A percentile compares a stretch with the other conserved stretches of the same genome.
phyloP scores from a whole-genome alignment of 2,797 vertebrate species.

The Scolopax bukidnonensis region DNA sequence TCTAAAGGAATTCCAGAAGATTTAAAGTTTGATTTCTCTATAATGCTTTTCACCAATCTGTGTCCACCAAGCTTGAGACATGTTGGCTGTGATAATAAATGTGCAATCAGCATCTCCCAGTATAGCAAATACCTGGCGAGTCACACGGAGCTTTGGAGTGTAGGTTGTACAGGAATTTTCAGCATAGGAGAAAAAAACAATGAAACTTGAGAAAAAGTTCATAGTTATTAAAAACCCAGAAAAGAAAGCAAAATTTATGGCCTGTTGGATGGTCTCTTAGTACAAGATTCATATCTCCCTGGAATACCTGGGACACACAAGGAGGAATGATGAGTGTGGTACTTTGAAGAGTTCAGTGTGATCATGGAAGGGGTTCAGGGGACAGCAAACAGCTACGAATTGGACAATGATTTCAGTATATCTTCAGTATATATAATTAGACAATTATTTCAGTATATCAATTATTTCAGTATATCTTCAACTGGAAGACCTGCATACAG shows the following conservation, averaged over 20 bases:
- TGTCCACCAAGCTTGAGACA: neutral
- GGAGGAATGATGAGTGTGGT: neutral
- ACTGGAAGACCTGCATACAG: neutral
- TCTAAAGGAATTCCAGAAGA: neutral
- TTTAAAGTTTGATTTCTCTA: neutral
- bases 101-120: neutral
- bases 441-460: too few species aligned
- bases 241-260: neutral
- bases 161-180: neutral
- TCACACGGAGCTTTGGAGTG: neutral
- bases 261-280: neutral
- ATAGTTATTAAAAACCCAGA: neutral
- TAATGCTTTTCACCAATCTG: neutral
- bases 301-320: neutral
- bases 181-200: neutral
- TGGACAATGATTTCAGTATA: neutral
- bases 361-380: neutral
- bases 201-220: neutral
- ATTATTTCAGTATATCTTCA: neutral
- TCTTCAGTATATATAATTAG: too few species aligned
- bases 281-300: neutral
- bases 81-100: neutral
- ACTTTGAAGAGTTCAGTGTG: neutral
- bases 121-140: neutral
- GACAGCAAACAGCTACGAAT: neutral